Evolutionary conservation across 2,797 vertebrate genomes (phyloP), one percentile per base, ranked within the genome.

Genomic region (Microctenopoma stevenorrisi): DNA sequence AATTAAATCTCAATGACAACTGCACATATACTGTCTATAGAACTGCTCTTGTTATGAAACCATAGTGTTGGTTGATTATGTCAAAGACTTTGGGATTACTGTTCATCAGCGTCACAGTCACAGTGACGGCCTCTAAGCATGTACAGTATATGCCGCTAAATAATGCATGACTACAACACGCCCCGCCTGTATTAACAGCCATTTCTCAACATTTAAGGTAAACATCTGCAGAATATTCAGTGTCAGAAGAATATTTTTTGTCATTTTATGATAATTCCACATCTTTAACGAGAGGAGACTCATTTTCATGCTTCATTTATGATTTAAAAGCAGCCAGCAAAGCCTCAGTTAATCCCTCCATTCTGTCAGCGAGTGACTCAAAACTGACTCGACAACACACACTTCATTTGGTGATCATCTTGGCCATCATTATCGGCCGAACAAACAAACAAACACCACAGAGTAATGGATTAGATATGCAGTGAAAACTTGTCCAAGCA

Each of bases 231-330:
- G 56, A 22, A 37, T n/a, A 71, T 49, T 26, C 18, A 48, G 64
- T 9, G 22, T 49, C 60, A 18, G 22, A 12, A 64, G 48, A 62
- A 68, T 49, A 44, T 42, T 55, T 64, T 60, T 3, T 33, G 51
- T 67, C 35, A 40, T 74, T 51, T 65, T 50, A 44, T 16, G 43
- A 44, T 44, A 44, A 44, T 16, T 44, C 43, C 16, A n/a, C n/a
- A 16, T 58, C 22, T 37, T 48, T 38, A 47, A 16, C 48, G 44
- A 58, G 44, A 70, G 64, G 74, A 65, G 74, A 82, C 47, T 84
- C 59, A 58, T 76, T 86, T 85, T 56, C 67, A 82, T 53, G 79
- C 72, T 66, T 80, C 62, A 81, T 80, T 80, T 79, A 62, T 71
- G 60, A 69, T 74, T 64, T 76, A 56, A 76, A 81, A 81, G 57